Percentiles rank a stretch among this genome's conserved stretches.
phyloP scores from a whole-genome alignment of 2,113 vertebrate genomes.

The Synchiropus splendidus region DNA sequence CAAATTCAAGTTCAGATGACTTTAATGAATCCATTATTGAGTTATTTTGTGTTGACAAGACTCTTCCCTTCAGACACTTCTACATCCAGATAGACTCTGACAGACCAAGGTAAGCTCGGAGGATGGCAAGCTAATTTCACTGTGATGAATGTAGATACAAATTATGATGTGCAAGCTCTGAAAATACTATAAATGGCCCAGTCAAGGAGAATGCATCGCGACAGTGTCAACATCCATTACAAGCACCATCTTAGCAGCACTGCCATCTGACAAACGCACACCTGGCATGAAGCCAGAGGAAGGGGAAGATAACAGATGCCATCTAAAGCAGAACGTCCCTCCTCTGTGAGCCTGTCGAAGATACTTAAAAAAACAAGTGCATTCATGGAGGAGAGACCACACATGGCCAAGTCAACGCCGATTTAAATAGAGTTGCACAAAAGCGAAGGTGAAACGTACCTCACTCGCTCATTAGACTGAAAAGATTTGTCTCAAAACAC shows the following conservation, averaged over 20 bases:
- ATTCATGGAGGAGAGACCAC: conserved; percentile 12
- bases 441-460: conserved; percentile 2
- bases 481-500: no score
- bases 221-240: conserved; percentile 43
- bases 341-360: conserved; percentile 19
- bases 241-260: conserved; percentile 44
- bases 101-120: conserved; percentile 8
- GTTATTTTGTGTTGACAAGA: no score
- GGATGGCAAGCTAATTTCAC: conserved; percentile 8
- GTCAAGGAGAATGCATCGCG: conserved; percentile 31
- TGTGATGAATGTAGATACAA: conserved; percentile 29
- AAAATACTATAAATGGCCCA: conserved; percentile 44
- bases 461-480: no score
- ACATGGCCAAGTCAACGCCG: conserved; percentile 10
- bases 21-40: no score
- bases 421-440: conserved; percentile 2
- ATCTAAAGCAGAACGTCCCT: conserved; percentile 40
- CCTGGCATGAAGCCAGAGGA: conserved; percentile 48
- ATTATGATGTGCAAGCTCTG: conserved; percentile 20
- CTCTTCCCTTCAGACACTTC: no score
- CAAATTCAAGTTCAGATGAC: no score
- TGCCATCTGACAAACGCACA: conserved; percentile 54
- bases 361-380: conserved; percentile 20
- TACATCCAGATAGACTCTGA: neutral
- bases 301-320: conserved; percentile 57